A percentile compares a stretch with the other conserved stretches of the same genome.
Evolutionary conservation across 1,140 invertebrate genomes (phyloP).

Genomic region (Lepidurus arcticus): DNA sequence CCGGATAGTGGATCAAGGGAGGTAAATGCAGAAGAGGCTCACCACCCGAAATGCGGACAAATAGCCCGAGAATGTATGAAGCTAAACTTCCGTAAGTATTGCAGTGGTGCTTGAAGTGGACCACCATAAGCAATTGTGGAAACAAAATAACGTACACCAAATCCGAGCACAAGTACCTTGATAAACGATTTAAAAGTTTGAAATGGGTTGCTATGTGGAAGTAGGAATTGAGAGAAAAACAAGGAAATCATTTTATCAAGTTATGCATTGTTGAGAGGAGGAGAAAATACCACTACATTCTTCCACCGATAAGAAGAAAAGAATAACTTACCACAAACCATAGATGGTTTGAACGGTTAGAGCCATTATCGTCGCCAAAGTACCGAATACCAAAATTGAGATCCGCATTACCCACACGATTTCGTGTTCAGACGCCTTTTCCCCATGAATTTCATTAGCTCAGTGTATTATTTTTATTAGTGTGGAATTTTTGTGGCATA

Average conservation of each 20-base stretch:
- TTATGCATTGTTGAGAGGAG: conserved; percentile 21
- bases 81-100: conserved; percentile 94
- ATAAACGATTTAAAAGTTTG: conserved; percentile 19
- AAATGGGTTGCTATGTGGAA: conserved; percentile 23
- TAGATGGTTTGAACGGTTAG: conserved; percentile 95
- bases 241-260: background rate
- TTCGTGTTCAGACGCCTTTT: conserved; percentile 84
- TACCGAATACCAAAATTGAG: conserved; percentile 86
- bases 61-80: conserved; percentile 80
- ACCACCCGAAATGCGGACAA: conserved; percentile 80
- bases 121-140: conserved; percentile 94
- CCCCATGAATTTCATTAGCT: background rate
- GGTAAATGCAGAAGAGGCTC: conserved; percentile 77
- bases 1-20: conserved; percentile 79
- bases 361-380: conserved; percentile 89
- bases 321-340: conserved; percentile 73
- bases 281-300: background rate
- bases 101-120: conserved; percentile 86
- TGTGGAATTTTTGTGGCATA: conserved; percentile 44
- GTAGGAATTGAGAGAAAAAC: background rate
- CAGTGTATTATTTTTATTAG: no score
- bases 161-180: conserved; percentile 90
- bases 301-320: background rate
- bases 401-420: conserved; percentile 97
- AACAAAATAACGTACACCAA: conserved; percentile 97